Conservation (phyloP, 2,888 invertebrate genomes). For the Drosophila borborema region DNA sequence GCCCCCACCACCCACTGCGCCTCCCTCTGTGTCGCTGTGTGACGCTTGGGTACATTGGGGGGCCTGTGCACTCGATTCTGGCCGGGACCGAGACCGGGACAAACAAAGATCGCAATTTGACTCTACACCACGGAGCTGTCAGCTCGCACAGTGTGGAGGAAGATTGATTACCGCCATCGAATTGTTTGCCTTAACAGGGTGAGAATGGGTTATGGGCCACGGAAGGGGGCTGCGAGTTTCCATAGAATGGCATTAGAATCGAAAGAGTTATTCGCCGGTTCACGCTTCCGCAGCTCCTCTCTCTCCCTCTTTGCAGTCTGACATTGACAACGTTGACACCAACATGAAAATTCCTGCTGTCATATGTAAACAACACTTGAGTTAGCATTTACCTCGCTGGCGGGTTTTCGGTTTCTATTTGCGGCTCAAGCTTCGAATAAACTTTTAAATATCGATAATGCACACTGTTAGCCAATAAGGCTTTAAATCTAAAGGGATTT, state of each 20-base stretch:
- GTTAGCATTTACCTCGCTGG: constrained; percentile 22
- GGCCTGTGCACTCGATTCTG: constrained; percentile 31
- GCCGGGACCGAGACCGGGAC: constrained; percentile 58
- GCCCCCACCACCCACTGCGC: constrained; percentile 11
- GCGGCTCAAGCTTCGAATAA: constrained; percentile 47
- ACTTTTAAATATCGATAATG: constrained; percentile 20
- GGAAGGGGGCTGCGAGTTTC: constrained; percentile 45
- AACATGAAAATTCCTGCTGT: constrained; percentile 71
- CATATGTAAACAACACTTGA: constrained; percentile 75
- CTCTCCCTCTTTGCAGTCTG: constrained; percentile 10
- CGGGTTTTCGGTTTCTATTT: constrained; percentile 27
- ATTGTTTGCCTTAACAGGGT: constrained; percentile 77
- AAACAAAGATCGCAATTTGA: constrained; percentile 84
- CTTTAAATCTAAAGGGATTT: not conserved
- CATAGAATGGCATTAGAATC: constrained; percentile 77
- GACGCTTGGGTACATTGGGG: constrained; percentile 39
- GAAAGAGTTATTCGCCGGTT: constrained; percentile 77
- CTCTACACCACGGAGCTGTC: constrained; percentile 85
- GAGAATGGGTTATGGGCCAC: constrained; percentile 4
- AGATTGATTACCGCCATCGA: constrained; percentile 86
- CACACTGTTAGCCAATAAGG: no score
- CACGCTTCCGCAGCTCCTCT: constrained; percentile 32
- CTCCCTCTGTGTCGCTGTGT: not conserved
- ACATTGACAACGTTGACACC: constrained; percentile 45
- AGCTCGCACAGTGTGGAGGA: constrained; percentile 84